Evolutionary conservation across 2,888 invertebrate species (phyloP).

Genomic region (Cerceris rybyensis): DNA sequence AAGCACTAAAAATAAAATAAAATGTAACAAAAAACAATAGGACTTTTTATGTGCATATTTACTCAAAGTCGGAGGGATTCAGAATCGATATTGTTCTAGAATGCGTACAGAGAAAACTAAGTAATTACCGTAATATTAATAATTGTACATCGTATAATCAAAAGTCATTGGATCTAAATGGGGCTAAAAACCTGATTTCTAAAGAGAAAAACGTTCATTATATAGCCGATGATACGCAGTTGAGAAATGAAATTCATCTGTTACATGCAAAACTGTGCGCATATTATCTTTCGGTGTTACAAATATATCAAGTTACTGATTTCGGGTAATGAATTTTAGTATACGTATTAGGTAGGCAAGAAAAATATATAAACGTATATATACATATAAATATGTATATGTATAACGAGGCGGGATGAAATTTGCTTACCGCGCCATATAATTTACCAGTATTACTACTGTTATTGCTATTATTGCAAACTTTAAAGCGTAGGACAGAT

Average conservation of each 20-base stretch:
- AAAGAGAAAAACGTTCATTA: slow-evolving; percentile 27
- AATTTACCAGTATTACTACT: slow-evolving; percentile 81
- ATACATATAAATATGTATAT: slow-evolving; percentile 15
- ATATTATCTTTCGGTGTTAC: slow-evolving; percentile 46
- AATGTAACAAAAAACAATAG: slow-evolving; percentile 37
- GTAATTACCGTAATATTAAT: slow-evolving; percentile 33
- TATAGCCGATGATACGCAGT: not conserved
- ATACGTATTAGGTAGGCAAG: slow-evolving; percentile 67
- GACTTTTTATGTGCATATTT: slow-evolving; percentile 53
- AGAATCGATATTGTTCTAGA: slow-evolving; percentile 36
- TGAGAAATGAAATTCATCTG: not conserved
- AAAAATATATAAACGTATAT: slow-evolving; percentile 22
- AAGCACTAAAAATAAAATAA: slow-evolving; percentile 37
- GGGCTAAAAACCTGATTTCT: slow-evolving; percentile 30
- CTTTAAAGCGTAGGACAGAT: slow-evolving; percentile 59
- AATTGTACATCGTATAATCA: slow-evolving; percentile 56
- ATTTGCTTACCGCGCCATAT: slow-evolving; percentile 79
- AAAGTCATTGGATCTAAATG: slow-evolving; percentile 39
- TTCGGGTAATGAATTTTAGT: slow-evolving; percentile 61
- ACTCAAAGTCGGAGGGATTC: slow-evolving; percentile 31
- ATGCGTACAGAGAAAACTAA: slow-evolving; percentile 5
- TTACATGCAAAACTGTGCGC: slow-evolving; percentile 29
- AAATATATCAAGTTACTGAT: slow-evolving; percentile 52
- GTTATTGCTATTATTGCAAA: slow-evolving; percentile 70
- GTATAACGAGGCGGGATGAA: slow-evolving; percentile 65